Percentiles rank a stretch among this genome's conserved stretches.
Evolutionary conservation across 2,113 vertebrate species (phyloP).

Genomic region (Pyrgilauda ruficollis): DNA sequence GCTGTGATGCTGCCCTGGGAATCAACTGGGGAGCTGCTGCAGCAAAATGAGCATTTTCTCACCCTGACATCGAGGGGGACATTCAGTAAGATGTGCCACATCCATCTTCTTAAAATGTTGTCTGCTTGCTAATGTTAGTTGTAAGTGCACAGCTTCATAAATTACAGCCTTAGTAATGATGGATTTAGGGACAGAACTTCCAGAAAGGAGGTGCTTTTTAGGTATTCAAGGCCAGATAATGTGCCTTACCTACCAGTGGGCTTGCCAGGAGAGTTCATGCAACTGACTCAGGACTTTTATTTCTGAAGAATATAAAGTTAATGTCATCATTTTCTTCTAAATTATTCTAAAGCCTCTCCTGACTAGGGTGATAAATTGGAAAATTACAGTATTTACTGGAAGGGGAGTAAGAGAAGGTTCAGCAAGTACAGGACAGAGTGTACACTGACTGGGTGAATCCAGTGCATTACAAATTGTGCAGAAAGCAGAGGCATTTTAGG

Average conservation of each 20-base stretch:
- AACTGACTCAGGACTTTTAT: neutral
- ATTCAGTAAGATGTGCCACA: neutral
- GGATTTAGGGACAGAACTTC: neutral
- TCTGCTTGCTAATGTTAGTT: neutral
- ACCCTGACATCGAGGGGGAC: rapidly evolving
- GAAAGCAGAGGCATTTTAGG: neutral
- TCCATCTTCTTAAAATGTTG: neutral
- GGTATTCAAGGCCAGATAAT: neutral
- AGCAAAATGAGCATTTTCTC: neutral
- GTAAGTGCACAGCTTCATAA: neutral
- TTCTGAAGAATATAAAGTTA: neutral
- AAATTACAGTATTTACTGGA: neutral
- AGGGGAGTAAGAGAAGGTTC: neutral
- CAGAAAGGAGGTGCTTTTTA: neutral
- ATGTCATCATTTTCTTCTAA: neutral
- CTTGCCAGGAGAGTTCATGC: neutral
- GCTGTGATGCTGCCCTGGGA: neutral
- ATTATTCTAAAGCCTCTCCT: neutral
- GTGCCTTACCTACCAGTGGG: neutral
- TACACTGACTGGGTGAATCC: neutral
- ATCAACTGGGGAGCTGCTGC: neutral
- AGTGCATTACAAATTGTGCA: neutral
- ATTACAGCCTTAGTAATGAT: neutral
- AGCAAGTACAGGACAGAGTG: neutral
- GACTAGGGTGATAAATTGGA: neutral